phyloP scores from a whole-genome alignment of 2,888 invertebrate genomes.

The Camptogramma bilineatum region DNA sequence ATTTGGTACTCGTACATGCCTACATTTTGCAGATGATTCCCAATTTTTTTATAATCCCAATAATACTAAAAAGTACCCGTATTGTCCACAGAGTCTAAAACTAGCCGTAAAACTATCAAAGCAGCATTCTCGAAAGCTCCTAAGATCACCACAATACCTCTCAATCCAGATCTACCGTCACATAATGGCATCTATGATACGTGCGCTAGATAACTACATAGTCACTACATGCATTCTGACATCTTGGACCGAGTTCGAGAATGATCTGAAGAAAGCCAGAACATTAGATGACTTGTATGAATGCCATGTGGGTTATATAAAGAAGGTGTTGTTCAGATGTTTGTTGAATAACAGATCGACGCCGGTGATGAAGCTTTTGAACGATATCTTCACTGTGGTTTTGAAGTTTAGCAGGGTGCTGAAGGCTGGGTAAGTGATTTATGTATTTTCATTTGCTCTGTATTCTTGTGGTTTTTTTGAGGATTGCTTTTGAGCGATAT shows the following conservation, averaged over 20 bases:
- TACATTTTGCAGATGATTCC: too few relatives aligned
- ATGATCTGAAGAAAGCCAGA: constrained; percentile 86
- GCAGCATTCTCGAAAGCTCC: constrained; percentile 75
- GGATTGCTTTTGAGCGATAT: background rate
- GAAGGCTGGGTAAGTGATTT: constrained; percentile 72
- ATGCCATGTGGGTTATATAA: constrained; percentile 90
- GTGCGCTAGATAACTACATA: constrained; percentile 91
- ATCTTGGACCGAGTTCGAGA: constrained; percentile 91
- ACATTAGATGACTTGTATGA: constrained; percentile 90
- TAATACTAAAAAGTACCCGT: background rate
- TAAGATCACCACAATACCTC: constrained; percentile 88
- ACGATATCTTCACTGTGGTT: constrained; percentile 90
- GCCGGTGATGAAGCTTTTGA: constrained; percentile 88
- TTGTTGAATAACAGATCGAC: constrained; percentile 89
- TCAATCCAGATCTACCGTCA: constrained; percentile 90
- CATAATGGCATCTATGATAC: constrained; percentile 90
- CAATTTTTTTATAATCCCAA: background rate
- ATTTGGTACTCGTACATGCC: too few relatives aligned
- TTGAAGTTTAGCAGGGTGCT: constrained; percentile 89
- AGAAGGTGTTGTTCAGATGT: constrained; percentile 90
- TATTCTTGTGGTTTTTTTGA: background rate
- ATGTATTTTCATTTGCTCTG: background rate
- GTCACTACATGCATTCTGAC: constrained; percentile 90
- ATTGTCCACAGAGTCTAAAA: constrained; percentile 84
- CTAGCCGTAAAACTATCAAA: constrained; percentile 81